Conservation (phyloP, 2,797 vertebrate genomes). For the Anguilla marmorata region DNA sequence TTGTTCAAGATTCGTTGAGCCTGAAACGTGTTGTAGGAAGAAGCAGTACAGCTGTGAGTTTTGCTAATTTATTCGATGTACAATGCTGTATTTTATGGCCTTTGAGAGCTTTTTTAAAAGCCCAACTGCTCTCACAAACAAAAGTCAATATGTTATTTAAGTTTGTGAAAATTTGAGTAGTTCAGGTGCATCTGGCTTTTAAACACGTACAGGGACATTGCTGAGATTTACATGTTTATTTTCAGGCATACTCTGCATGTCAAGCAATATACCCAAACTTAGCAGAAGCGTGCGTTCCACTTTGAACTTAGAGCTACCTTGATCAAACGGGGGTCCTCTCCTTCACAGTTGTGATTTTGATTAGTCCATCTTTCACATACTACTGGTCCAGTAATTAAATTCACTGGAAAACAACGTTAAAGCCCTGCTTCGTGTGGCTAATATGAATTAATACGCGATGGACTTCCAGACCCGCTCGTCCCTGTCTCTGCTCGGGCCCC, state of each 20-base stretch:
- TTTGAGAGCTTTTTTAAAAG: neutral
- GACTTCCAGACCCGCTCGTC: neutral
- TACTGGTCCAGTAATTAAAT: neutral
- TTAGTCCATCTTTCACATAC: neutral
- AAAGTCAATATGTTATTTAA: neutral
- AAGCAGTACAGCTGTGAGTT: neutral
- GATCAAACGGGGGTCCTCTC: neutral
- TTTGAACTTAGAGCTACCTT: neutral
- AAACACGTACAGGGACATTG: neutral
- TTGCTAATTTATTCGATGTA: neutral
- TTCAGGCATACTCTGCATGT: neutral
- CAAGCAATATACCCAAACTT: neutral
- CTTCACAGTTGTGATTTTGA: neutral
- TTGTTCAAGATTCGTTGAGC: neutral
- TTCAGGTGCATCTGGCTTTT: neutral
- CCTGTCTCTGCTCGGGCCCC: neutral
- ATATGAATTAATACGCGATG: neutral
- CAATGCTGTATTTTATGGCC: neutral
- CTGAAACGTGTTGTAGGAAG: neutral
- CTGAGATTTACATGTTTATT: neutral
- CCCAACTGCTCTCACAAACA: neutral
- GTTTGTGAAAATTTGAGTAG: neutral
- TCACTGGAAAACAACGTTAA: neutral
- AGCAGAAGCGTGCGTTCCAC: neutral
- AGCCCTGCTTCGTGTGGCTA: neutral